Evolutionary conservation across 2,113 vertebrate genomes (phyloP).

Genomic region (Phodopus roborovskii): DNA sequence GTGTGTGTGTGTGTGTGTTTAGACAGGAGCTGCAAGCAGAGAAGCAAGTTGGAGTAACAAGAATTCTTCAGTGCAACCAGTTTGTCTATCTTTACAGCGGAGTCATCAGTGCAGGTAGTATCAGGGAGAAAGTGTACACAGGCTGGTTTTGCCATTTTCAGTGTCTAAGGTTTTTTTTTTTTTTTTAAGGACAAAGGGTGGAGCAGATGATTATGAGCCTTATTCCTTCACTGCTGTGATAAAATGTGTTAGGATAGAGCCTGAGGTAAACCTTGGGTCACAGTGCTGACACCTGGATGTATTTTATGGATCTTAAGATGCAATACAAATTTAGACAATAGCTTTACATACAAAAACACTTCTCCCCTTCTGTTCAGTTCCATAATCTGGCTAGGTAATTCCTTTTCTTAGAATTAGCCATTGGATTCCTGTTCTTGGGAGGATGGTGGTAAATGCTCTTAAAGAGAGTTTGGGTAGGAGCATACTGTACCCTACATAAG

Average conservation of each 20-base stretch:
- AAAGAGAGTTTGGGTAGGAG: constrained; percentile 39
- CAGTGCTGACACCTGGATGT: not conserved
- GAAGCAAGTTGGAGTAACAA: not conserved
- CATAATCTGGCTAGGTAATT: not conserved
- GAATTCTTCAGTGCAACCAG: not conserved
- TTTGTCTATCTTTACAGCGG: constrained; percentile 39
- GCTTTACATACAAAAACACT: not conserved
- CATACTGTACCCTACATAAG: constrained; percentile 5
- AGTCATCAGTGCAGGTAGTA: constrained; percentile 56
- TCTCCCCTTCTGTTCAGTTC: constrained; percentile 9
- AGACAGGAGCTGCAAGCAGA: not conserved
- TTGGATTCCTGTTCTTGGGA: constrained; percentile 36
- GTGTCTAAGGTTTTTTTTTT: constrained; percentile 30
- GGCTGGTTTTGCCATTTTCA: constrained; percentile 32
- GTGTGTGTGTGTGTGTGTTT: not conserved
- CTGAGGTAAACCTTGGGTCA: not conserved
- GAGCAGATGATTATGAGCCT: constrained; percentile 1
- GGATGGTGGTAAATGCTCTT: constrained; percentile 20
- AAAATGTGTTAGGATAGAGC: not conserved
- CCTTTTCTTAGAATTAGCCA: constrained; percentile 41
- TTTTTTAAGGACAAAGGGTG: not conserved
- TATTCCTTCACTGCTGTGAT: not conserved
- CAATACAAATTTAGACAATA: constrained; percentile 30
- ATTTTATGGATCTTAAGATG: not conserved
- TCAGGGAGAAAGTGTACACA: not conserved